Conservation (phyloP, 2,797 vertebrate species). For the Erpetoichthys calabaricus region DNA sequence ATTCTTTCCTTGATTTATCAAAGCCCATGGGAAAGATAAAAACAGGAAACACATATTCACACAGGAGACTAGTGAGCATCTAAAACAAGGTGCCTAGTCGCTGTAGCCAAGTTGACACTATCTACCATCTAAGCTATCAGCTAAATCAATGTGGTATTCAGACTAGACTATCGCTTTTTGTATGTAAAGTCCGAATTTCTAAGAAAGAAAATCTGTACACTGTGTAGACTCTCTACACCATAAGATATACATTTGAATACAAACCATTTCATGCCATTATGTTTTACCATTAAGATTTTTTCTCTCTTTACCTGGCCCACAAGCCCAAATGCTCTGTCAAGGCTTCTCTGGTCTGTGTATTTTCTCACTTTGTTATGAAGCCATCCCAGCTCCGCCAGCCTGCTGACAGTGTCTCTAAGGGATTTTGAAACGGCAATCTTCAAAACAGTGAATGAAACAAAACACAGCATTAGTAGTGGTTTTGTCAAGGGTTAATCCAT, state of each 20-base stretch:
- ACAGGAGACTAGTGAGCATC: too few relatives aligned
- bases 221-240: slow-evolving; percentile 18
- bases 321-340: slow-evolving; percentile 87
- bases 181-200: too few relatives aligned
- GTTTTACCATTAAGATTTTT: too few relatives aligned
- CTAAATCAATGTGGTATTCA: too few relatives aligned
- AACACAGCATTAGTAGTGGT: background rate
- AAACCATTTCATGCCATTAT: slow-evolving; percentile 13
- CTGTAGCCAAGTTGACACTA: too few relatives aligned
- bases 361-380: slow-evolving; percentile 94
- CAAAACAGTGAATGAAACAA: slow-evolving; percentile 17
- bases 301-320: slow-evolving; percentile 74
- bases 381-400: slow-evolving; percentile 87
- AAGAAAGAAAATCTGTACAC: background rate
- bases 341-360: slow-evolving; percentile 81
- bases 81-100: too few relatives aligned
- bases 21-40: too few relatives aligned
- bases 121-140: too few relatives aligned
- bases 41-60: too few relatives aligned
- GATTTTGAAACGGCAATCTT: slow-evolving; percentile 80
- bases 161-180: too few relatives aligned
- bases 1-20: too few relatives aligned
- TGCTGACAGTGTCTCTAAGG: slow-evolving; percentile 72
- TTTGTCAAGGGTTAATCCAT: too few relatives aligned
- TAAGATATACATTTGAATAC: slow-evolving; percentile 21